phyloP scores from a whole-genome alignment of 2,797 vertebrate species.

The Neostethus bicornis region DNA sequence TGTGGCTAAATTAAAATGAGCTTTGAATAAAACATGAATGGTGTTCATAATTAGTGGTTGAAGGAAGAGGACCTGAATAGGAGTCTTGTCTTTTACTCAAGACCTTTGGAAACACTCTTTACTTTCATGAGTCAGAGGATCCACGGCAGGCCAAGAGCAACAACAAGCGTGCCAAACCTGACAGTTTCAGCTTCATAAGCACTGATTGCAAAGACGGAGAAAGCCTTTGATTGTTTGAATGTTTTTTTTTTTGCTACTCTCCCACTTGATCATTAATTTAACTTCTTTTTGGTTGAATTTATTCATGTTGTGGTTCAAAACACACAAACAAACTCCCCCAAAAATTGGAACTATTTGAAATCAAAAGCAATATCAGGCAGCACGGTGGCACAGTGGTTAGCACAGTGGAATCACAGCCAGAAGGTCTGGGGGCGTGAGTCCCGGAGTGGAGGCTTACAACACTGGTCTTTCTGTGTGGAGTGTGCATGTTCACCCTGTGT shows the following conservation, averaged over 20 bases:
- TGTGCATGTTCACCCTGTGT: too few relatives aligned
- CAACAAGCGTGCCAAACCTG: conserved; percentile 85
- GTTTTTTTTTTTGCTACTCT: background rate
- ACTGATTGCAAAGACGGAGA: conserved; percentile 75
- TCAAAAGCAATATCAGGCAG: too few relatives aligned
- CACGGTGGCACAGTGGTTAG: too few relatives aligned
- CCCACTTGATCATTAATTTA: conserved; percentile 20
- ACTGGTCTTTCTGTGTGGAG: too few relatives aligned
- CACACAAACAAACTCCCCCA: too few relatives aligned
- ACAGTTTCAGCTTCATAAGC: conserved; percentile 82
- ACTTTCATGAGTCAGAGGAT: conserved; percentile 85
- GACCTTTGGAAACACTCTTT: conserved; percentile 82
- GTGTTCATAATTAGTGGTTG: conserved; percentile 61
- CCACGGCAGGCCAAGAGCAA: conserved; percentile 84
- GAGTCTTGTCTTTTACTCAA: conserved; percentile 68
- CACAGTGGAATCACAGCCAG: too few relatives aligned
- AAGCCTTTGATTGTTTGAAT: conserved; percentile 55
- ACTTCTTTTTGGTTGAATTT: conserved; percentile 37
- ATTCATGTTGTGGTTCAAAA: conserved; percentile 29
- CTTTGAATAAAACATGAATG: conserved; percentile 50
- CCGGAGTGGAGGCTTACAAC: too few relatives aligned
- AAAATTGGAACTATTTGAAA: too few relatives aligned
- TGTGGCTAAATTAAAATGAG: conserved; percentile 36
- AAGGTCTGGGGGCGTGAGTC: too few relatives aligned
- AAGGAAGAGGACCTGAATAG: conserved; percentile 72